phyloP scores from a whole-genome alignment of 1,140 invertebrate genomes.

The Phymastichus coffea region DNA sequence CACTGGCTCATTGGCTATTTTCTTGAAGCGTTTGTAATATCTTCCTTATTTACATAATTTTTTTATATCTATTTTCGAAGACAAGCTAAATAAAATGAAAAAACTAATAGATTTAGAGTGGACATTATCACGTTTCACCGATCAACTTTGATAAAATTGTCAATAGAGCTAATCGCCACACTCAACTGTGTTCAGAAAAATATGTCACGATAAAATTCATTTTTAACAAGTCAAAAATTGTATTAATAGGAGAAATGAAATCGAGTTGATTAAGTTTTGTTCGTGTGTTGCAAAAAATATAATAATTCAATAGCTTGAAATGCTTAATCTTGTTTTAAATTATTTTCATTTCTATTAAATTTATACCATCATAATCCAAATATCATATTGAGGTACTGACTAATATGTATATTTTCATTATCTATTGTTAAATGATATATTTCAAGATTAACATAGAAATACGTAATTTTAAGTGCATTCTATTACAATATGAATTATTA shows the following conservation, averaged over 20 bases:
- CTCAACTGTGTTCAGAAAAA: conserved; percentile 55
- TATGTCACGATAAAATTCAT: conserved; percentile 33
- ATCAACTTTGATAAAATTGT: conserved; percentile 42
- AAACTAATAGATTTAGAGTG: too few species aligned
- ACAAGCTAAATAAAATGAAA: not conserved
- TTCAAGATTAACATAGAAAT: too few species aligned
- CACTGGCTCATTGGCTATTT: conserved; percentile 46
- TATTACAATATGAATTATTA: too few species aligned
- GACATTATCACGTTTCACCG: too few species aligned
- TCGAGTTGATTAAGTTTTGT: not conserved
- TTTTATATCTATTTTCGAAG: too few species aligned
- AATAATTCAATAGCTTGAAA: not conserved
- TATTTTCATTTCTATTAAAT: too few species aligned
- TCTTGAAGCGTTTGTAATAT: conserved; percentile 36
- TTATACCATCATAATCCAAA: too few species aligned
- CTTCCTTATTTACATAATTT: not conserved
- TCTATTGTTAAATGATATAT: too few species aligned
- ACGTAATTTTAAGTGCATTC: too few species aligned
- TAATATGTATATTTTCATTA: too few species aligned
- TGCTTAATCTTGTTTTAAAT: too few species aligned
- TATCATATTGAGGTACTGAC: too few species aligned
- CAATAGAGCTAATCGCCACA: conserved; percentile 48
- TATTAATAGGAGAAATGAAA: conserved; percentile 24
- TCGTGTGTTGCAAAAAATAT: not conserved
- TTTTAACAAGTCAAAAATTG: conserved; percentile 35